These are phyloP conservation scores for Cygnus buccinator DNA, from an alignment of 2,113 vertebrate genomes.

Conservation along the genomic window DNA sequence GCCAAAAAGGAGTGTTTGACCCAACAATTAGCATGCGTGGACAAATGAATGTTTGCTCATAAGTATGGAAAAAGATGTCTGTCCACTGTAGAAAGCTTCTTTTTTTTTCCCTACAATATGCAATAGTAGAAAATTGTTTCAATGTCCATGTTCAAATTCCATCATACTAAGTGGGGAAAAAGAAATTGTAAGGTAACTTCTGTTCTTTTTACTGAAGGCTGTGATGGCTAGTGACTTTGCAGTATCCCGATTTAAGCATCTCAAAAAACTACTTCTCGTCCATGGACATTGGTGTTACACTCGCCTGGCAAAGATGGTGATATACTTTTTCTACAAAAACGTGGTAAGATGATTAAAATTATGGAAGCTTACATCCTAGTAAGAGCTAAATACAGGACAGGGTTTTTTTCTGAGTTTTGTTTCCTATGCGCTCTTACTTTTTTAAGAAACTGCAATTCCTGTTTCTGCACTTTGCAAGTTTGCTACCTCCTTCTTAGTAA, in stretches of 20 bases:
- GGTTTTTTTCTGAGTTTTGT: not conserved
- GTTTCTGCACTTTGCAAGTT: not conserved
- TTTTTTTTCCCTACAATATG: not conserved
- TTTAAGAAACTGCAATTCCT: not conserved
- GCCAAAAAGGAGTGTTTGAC: not conserved
- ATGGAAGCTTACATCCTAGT: not conserved
- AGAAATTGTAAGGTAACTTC: not conserved
- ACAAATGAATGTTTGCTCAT: not conserved
- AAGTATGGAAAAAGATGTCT: constrained; percentile 42
- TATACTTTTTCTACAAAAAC: constrained; percentile 98
- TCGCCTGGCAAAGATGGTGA: constrained; percentile 91
- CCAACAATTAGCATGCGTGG: not conserved
- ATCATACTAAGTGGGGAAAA: not conserved
- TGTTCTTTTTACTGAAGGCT: constrained; percentile 75
- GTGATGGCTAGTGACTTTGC: constrained; percentile 97
- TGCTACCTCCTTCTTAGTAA: not conserved
- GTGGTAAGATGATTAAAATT: constrained; percentile 80
- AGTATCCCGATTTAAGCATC: constrained; percentile 90
- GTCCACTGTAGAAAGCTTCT: not conserved
- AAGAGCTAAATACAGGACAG: not conserved
- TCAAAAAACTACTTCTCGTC: constrained; percentile 92
- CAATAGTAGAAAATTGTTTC: not conserved
- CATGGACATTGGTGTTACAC: constrained; percentile 94
- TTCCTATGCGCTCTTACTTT: not conserved
- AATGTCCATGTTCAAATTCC: not conserved